Percentiles rank a stretch among this genome's conserved stretches.
These are phyloP conservation scores for Microtus richardsoni DNA, from an alignment of 2,113 vertebrate genomes.

Conservation along the genomic window DNA sequence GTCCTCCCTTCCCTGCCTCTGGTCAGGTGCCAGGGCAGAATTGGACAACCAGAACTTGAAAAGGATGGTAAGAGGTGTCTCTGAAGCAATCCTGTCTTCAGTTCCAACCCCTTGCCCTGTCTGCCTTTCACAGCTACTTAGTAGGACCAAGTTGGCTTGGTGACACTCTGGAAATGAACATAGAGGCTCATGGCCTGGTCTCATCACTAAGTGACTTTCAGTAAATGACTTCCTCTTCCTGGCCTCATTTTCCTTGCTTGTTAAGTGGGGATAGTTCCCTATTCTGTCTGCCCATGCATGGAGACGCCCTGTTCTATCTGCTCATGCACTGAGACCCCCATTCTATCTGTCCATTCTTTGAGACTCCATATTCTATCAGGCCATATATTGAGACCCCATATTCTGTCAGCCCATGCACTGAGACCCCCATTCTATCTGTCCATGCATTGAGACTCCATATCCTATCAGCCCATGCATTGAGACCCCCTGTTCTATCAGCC, in stretches of 20 bases:
- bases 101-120: background rate
- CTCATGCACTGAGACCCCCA: background rate
- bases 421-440: background rate
- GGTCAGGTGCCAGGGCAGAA: background rate
- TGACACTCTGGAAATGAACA: background rate
- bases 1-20: background rate
- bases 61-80: background rate
- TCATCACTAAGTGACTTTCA: background rate
- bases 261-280: background rate
- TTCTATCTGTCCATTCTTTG: background rate
- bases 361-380: background rate
- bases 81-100: background rate
- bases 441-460: background rate
- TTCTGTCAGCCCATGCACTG: background rate
- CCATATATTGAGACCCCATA: background rate
- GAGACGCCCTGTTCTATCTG: background rate
- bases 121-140: background rate
- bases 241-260: background rate
- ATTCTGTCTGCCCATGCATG: background rate
- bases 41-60: background rate
- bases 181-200: background rate
- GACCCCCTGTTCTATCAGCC: background rate
- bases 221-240: background rate
- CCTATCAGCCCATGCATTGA: background rate
- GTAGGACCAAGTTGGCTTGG: background rate